Evolutionary conservation across 2,797 vertebrate genomes (phyloP).

Genomic region (Carcharodon carcharias): DNA sequence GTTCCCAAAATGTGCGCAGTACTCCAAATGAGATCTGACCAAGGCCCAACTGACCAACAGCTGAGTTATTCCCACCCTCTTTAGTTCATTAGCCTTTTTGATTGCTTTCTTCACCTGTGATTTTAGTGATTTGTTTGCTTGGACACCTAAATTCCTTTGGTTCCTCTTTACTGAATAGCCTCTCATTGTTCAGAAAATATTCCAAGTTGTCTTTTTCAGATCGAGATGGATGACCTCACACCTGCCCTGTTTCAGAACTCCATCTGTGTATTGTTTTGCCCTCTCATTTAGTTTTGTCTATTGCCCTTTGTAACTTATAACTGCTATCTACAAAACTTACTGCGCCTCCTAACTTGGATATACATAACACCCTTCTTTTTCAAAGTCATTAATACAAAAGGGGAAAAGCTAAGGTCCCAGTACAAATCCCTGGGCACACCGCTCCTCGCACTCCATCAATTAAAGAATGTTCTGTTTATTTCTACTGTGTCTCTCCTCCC

Average conservation of each 20-base stretch:
- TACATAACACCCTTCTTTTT: not conserved
- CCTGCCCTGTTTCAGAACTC: no score
- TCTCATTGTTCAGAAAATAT: not conserved
- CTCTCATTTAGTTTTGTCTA: not conserved
- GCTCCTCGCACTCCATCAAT: not conserved
- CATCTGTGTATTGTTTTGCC: not conserved
- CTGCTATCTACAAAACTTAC: not conserved
- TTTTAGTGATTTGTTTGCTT: not conserved
- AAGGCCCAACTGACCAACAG: not conserved
- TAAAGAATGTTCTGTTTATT: no score
- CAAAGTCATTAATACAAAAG: not conserved
- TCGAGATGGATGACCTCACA: not conserved
- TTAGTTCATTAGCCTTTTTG: not conserved
- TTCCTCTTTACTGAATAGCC: not conserved
- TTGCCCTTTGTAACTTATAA: not conserved
- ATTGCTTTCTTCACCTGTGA: not conserved
- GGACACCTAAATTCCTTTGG: not conserved
- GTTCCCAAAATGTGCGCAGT: not conserved
- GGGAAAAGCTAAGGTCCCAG: not conserved
- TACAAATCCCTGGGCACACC: not conserved
- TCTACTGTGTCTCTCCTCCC: not conserved
- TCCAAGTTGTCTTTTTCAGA: not conserved
- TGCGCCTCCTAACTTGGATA: not conserved
- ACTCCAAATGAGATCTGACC: not conserved
- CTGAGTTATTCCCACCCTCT: not conserved